These are phyloP conservation scores for Drosophila burlai DNA, from an alignment of 1,140 invertebrate species.

Conservation along the genomic window DNA sequence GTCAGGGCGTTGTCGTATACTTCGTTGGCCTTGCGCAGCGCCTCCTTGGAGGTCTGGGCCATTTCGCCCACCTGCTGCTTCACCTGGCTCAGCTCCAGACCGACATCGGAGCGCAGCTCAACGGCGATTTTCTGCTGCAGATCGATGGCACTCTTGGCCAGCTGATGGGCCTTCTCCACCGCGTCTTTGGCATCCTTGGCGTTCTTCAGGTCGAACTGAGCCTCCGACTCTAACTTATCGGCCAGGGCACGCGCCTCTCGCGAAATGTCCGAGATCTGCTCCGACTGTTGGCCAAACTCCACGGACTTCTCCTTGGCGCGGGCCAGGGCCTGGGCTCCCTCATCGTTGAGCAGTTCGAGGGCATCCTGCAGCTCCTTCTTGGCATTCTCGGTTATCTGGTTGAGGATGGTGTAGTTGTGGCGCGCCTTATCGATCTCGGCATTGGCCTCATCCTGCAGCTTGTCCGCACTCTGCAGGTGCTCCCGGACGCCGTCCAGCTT, in stretches of 20 bases:
- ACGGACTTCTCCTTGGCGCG: conserved; percentile 93
- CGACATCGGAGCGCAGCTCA: conserved; percentile 87
- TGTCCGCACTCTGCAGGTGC: conserved; percentile 88
- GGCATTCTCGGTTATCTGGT: conserved; percentile 90
- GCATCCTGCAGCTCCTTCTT: conserved; percentile 90
- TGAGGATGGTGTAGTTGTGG: conserved; percentile 90
- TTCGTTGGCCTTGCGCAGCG: conserved; percentile 89
- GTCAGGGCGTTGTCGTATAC: conserved; percentile 93
- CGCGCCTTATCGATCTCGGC: conserved; percentile 88
- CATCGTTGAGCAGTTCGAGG: conserved; percentile 91
- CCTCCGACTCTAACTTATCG: conserved; percentile 91
- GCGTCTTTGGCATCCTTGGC: conserved; percentile 93
- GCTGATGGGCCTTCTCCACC: conserved; percentile 91
- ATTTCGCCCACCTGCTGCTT: conserved; percentile 90
- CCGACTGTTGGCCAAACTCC: conserved; percentile 95
- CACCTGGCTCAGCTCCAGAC: conserved; percentile 87
- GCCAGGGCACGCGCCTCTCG: conserved; percentile 93
- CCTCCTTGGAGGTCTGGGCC: conserved; percentile 89
- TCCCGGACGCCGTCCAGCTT: conserved; percentile 89
- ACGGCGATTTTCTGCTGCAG: conserved; percentile 92
- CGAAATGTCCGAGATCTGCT: conserved; percentile 96
- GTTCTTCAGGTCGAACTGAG: conserved; percentile 90
- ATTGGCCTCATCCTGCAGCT: conserved; percentile 87
- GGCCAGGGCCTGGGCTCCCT: conserved; percentile 91
- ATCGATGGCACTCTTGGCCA: conserved; percentile 92